Evolutionary conservation across 2,888 invertebrate genomes (phyloP).

Genomic region (Bembecia ichneumoniformis): DNA sequence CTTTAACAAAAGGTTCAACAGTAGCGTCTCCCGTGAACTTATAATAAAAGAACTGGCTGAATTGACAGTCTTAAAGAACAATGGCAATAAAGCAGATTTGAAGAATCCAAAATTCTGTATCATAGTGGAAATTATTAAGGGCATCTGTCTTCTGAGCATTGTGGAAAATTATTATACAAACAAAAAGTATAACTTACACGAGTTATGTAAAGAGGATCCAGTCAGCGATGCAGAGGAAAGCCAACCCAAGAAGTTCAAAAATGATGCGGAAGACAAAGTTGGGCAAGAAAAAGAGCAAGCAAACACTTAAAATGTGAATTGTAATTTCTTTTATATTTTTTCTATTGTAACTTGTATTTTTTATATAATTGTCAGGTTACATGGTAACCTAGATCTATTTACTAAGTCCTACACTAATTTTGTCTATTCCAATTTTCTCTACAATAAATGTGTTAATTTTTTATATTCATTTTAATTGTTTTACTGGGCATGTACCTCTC

Average conservation of each 20-base stretch:
- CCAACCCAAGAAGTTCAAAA: constrained; percentile 59
- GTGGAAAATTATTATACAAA: constrained; percentile 83
- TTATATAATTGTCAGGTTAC: constrained; percentile 41
- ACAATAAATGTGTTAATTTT: not conserved
- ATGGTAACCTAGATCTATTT: constrained; percentile 43
- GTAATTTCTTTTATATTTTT: constrained; percentile 23
- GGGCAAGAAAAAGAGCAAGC: not conserved
- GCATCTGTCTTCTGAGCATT: constrained; percentile 84
- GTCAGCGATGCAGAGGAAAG: constrained; percentile 48
- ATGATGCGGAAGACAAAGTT: constrained; percentile 30
- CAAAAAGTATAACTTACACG: constrained; percentile 88
- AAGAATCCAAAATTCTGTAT: constrained; percentile 83
- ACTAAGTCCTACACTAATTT: constrained; percentile 55
- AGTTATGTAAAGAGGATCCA: constrained; percentile 65
- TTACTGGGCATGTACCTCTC: no score
- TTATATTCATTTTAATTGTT: not conserved
- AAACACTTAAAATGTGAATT: not conserved
- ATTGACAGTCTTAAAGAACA: constrained; percentile 77
- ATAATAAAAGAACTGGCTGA: constrained; percentile 82
- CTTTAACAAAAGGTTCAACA: constrained; percentile 85
- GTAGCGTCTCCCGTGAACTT: constrained; percentile 77
- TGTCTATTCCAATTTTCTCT: constrained; percentile 5
- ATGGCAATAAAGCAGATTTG: constrained; percentile 83
- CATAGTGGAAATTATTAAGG: constrained; percentile 86
- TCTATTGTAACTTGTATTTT: constrained; percentile 25